phyloP scores from a whole-genome alignment of 2,888 invertebrate genomes.

The Cerastis rubricosa region DNA sequence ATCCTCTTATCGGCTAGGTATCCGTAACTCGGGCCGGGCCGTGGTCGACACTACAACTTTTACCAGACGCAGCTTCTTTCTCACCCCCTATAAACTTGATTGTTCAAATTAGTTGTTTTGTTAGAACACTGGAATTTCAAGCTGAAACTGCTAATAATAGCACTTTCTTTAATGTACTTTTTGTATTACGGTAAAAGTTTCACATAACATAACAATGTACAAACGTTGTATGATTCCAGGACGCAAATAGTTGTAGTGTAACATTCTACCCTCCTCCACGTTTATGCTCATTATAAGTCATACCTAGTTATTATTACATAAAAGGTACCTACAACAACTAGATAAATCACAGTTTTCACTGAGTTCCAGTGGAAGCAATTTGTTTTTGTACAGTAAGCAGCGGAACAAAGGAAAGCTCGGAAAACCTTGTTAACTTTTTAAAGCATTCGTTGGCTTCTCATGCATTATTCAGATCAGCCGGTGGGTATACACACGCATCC shows the following conservation, averaged over 20 bases:
- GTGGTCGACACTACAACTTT: conserved; percentile 78
- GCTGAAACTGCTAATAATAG: conserved; percentile 14
- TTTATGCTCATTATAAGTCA: not conserved
- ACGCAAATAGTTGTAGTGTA: not conserved
- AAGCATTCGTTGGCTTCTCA: conserved; percentile 86
- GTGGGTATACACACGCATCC: conserved; percentile 72
- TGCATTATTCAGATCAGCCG: conserved; percentile 85
- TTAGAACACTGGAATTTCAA: conserved; percentile 40
- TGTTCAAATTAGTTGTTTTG: conserved; percentile 64
- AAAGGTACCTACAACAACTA: conserved; percentile 36
- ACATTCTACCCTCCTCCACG: not conserved
- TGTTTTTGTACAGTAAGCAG: conserved; percentile 83
- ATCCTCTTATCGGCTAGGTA: conserved; percentile 87
- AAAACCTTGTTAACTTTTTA: conserved; percentile 90
- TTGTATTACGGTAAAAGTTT: not conserved
- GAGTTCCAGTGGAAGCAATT: conserved; percentile 81
- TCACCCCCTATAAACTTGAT: conserved; percentile 75
- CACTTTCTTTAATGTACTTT: conserved; percentile 5
- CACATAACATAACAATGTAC: not conserved
- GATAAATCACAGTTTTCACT: conserved; percentile 73
- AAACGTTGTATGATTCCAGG: not conserved
- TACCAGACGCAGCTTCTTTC: conserved; percentile 74
- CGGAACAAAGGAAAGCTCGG: conserved; percentile 88
- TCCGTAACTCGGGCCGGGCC: conserved; percentile 73
- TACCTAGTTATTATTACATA: not conserved